Conservation (phyloP, 2,113 vertebrate species). For the Butorides virescens region DNA sequence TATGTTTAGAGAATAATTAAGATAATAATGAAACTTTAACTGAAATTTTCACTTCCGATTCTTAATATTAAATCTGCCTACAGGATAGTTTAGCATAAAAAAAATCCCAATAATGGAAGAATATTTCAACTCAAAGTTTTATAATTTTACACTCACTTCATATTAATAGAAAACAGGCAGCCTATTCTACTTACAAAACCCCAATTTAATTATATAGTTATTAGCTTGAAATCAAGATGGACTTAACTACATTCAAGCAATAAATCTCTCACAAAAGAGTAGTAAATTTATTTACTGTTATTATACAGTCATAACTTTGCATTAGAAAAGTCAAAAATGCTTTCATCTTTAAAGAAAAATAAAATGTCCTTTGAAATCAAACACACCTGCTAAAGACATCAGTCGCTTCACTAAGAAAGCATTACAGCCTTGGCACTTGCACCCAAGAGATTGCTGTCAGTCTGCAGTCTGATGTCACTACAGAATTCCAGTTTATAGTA, state of each 20-base stretch:
- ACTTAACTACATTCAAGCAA: too few relatives aligned
- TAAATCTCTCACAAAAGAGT: too few relatives aligned
- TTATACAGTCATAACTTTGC: too few relatives aligned
- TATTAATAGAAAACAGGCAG: background rate
- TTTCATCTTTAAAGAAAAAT: slow-evolving; percentile 59
- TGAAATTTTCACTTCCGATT: background rate
- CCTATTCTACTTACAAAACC: background rate
- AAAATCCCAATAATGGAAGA: background rate
- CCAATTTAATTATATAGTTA: background rate
- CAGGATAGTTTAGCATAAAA: background rate
- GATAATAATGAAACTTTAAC: background rate
- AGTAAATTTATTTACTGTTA: too few relatives aligned
- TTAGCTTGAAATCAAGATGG: too few relatives aligned
- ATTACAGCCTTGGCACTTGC: slow-evolving; percentile 40
- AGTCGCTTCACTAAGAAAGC: slow-evolving; percentile 52
- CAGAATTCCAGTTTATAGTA: slow-evolving; percentile 41
- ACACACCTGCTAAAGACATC: slow-evolving; percentile 54
- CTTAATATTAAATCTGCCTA: background rate
- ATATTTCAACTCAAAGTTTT: background rate
- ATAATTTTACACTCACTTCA: background rate
- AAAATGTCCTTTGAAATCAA: slow-evolving; percentile 65
- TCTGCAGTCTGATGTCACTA: slow-evolving; percentile 52
- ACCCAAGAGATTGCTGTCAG: slow-evolving; percentile 55
- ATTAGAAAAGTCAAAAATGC: too few relatives aligned
- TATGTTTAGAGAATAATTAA: background rate